Evolutionary conservation across 2,888 invertebrate species (phyloP).

Genomic region (Lasius fuliginosus): DNA sequence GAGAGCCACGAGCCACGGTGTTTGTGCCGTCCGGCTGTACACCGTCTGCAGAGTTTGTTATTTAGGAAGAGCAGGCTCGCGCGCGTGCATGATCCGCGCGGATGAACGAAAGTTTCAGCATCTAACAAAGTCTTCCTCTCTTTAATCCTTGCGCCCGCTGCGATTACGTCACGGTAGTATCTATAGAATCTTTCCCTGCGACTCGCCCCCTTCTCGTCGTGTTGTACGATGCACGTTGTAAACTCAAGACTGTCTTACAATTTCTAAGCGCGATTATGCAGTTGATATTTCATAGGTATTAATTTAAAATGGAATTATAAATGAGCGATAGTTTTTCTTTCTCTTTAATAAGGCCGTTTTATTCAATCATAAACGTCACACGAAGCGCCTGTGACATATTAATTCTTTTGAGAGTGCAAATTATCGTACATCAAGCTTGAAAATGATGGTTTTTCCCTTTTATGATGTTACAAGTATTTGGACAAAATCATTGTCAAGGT

Average conservation of each 20-base stretch:
- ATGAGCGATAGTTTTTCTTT: background rate
- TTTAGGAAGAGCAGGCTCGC: conserved; percentile 62
- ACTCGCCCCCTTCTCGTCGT: background rate
- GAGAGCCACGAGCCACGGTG: conserved; percentile 61
- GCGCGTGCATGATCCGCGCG: conserved; percentile 41
- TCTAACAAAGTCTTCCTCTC: conserved; percentile 53
- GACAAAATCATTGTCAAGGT: conserved; percentile 51
- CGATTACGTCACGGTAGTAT: conserved; percentile 59
- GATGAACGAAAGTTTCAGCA: conserved; percentile 67
- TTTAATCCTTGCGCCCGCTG: conserved; percentile 58
- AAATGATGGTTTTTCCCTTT: conserved; percentile 4
- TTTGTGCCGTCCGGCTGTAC: conserved; percentile 18
- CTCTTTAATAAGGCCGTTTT: background rate
- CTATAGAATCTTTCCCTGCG: conserved; percentile 20
- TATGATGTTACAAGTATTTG: conserved; percentile 4
- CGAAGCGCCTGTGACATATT: background rate
- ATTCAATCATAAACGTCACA: background rate
- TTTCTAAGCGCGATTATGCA: background rate
- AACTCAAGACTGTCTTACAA: background rate
- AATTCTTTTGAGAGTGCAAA: background rate
- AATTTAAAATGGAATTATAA: background rate
- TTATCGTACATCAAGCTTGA: background rate
- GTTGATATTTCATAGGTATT: background rate
- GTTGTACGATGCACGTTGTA: background rate
- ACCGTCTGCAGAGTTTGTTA: conserved; percentile 63